These are phyloP conservation scores for Phasianus colchicus DNA, from an alignment of 2,113 vertebrate genomes.

Conservation along the genomic window DNA sequence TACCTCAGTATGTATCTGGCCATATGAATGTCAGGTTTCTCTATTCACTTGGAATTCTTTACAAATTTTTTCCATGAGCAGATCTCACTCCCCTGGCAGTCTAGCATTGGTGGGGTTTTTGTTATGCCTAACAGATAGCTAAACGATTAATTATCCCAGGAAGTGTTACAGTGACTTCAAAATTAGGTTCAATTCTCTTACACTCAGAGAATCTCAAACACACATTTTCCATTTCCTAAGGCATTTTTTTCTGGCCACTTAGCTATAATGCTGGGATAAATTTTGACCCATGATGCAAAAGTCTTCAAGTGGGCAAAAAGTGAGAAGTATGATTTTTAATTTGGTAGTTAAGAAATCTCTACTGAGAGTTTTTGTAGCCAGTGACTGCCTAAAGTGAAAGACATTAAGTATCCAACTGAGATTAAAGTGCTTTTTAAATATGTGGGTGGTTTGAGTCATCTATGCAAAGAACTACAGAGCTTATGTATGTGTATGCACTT, in stretches of 20 bases:
- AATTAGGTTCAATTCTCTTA: neutral
- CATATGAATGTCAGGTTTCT: neutral
- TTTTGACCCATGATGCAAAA: fast-evolving
- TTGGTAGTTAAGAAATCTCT: neutral
- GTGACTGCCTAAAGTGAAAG: neutral
- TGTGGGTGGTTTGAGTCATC: neutral
- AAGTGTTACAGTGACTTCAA: neutral
- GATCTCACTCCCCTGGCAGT: neutral
- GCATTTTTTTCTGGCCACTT: neutral
- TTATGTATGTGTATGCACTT: neutral
- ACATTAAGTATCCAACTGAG: fast-evolving
- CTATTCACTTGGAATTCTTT: neutral
- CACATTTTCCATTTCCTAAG: neutral
- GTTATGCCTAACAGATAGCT: neutral
- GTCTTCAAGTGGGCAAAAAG: neutral
- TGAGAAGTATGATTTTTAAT: neutral
- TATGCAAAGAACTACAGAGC: neutral
- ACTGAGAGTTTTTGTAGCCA: neutral
- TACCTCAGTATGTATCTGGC: neutral
- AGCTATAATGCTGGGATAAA: neutral
- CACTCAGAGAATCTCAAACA: neutral
- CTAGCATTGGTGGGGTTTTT: neutral
- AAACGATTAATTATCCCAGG: neutral
- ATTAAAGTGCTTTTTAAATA: neutral
- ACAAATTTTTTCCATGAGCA: neutral